Evolutionary conservation across 2,888 invertebrate species (phyloP), one percentile per base, ranked within the genome.

Genomic region (Scaptomyza tumidula): DNA sequence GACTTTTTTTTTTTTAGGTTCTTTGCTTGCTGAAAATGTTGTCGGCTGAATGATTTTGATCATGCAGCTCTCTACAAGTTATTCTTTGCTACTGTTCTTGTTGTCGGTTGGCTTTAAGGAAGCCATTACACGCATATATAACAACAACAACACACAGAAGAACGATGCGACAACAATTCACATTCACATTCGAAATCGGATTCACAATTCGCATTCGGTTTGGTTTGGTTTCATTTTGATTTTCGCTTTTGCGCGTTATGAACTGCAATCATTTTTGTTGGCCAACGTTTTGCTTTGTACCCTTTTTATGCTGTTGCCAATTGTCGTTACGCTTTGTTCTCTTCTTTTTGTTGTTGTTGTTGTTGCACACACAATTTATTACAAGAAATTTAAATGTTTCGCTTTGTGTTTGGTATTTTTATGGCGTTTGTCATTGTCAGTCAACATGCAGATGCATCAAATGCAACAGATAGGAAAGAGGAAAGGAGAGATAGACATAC

Each of bases 371-470:
- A 70, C 78, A 89, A 89, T 89, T 89, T 89, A 89, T 89, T 88
- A 79, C 82, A 84, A 83, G 82, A 88, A 85, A 89, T 89, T 89
- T 84, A 83, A 88, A 89, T 89, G 90, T 81, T 86, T 73, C 58
- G 71, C 60, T 58, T 68, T 74, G 71, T 55, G 76, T 72, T 74
- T 49, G 84, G 78, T 71, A 84, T 84, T 87, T 89, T 88, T 87
- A 85, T 82, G 85, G 62, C 66, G 62, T 73, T 78, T 64, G 46
- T 73, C 50, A 13, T 45, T 69, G 74, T 45, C 61, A 49, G 56
- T 49, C 67, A 72, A 72, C 58, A 75, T 77, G 75, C 55, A 75
- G 73, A 71, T 71, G 35, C 19, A 14, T 14, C 16, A 31, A 13
- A 37, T 14, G n/a, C 10, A 19, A 4, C 10, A 1, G 2, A 13